Base-by-base conservation (phyloP, 2,888 invertebrate genomes). In the Metellina segmentata region DNA sequence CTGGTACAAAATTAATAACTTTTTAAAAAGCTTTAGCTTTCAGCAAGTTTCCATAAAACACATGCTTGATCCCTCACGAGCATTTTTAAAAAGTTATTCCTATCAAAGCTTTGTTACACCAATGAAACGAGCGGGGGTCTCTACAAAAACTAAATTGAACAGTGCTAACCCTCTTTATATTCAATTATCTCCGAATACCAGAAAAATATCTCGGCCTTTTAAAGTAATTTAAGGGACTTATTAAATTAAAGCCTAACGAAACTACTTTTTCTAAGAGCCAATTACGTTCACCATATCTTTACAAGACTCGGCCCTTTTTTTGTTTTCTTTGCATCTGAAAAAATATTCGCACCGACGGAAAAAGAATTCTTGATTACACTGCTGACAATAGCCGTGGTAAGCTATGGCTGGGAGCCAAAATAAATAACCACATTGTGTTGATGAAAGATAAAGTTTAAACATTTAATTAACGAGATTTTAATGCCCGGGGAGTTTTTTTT, bases 371-470 rank as follows among this genome's bases (percentile, higher is more conserved):
- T 61, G 61, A 61, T 61, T 61, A 61, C 61, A 61, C 61, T 61
- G 11, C 61, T 61, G 16, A 61, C 61, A 61, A 61, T 16, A 61
- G 61, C 61, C 5, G 61, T 61, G 61, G 61, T 61, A 61, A 61
- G 16, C 61, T 61, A 61, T 61, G 61, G 61, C 61, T 61, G 16
- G 61, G 61, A 16, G 61, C 61, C 61, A 61, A 61, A 61, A 61
- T 61, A 61, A 61, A 61, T 61, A 61, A 61, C 61, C 61, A 1
- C 61, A 61, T 61, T 61, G 61, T 61, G 61, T 61, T 61, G 61
- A 61, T 61, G 61, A 61, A 61, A 61, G 61, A 61, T 61, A 61
- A 61, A 61, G 61, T 61, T 61, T 61, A 61, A 61, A 61, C 61
- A 61, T 61, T 61, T 61, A 61, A 61, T 61, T 61, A 61, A 61